These are phyloP conservation scores for Amiota minor DNA, from an alignment of 2,888 invertebrate species.

Conservation along the genomic window DNA sequence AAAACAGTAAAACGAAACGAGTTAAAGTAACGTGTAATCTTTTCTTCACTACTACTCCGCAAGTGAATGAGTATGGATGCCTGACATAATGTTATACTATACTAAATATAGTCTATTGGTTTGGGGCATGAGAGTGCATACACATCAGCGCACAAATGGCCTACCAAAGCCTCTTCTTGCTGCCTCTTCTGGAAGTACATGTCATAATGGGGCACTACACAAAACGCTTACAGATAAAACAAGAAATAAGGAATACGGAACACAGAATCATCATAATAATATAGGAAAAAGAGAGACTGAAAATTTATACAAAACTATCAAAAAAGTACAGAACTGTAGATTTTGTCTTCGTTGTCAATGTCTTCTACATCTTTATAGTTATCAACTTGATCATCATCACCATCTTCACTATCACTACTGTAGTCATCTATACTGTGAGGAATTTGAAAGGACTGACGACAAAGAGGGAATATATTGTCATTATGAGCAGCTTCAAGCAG, in stretches of 20 bases:
- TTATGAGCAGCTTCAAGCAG: neutral
- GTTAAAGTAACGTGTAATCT: too few species aligned
- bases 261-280: neutral
- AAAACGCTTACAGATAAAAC: conserved; percentile 20
- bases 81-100: neutral
- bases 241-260: neutral
- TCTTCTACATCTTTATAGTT: neutral
- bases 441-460: neutral
- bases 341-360: neutral
- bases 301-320: neutral
- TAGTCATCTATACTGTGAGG: too few species aligned
- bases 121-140: neutral
- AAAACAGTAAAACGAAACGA: too few species aligned
- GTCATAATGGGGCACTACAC: conserved; percentile 17
- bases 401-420: neutral
- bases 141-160: neutral
- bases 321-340: neutral
- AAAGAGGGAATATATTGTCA: neutral
- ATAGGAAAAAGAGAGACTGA: neutral
- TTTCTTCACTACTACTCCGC: too few species aligned
- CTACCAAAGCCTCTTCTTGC: neutral
- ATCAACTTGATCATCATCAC: neutral
- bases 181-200: neutral
- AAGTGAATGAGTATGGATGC: neutral
- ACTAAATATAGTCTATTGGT: neutral